These are phyloP conservation scores for Stomorhina lunata DNA, from an alignment of 2,888 invertebrate genomes.

Conservation along the genomic window DNA sequence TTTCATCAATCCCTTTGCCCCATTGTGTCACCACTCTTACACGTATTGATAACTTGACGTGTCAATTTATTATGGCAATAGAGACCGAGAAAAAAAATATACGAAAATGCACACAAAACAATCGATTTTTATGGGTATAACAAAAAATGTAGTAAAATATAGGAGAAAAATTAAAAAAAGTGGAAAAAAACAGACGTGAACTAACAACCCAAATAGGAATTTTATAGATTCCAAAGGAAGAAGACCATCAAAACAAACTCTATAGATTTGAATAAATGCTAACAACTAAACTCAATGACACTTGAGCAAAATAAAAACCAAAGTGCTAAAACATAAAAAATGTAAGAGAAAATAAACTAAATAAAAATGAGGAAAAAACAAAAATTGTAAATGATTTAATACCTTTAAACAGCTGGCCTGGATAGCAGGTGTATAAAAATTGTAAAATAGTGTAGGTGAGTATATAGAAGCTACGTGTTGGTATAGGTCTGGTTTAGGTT, in stretches of 20 bases:
- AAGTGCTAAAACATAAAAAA: neutral
- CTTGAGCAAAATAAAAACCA: neutral
- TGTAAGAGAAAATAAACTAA: neutral
- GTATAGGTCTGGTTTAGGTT: neutral
- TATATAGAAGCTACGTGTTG: neutral
- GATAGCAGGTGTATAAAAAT: neutral
- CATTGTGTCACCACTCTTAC: too few species aligned
- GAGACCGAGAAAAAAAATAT: neutral
- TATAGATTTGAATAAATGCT: neutral
- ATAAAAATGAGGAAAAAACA: neutral
- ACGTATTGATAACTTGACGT: conserved; percentile 58
- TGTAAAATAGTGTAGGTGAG: too few species aligned
- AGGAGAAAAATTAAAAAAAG: too few species aligned
- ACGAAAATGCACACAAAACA: conserved; percentile 7
- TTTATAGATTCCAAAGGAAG: neutral
- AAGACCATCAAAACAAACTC: neutral
- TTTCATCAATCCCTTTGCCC: too few species aligned
- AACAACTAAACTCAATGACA: neutral
- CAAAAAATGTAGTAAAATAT: neutral
- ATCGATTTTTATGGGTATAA: conserved; percentile 3
- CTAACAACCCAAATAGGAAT: neutral
- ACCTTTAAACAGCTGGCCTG: neutral
- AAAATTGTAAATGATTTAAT: neutral
- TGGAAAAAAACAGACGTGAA: neutral
- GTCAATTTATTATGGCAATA: conserved; percentile 52